Evolutionary conservation across 1,140 invertebrate species (phyloP).

Genomic region (Drosophila saltans): DNA sequence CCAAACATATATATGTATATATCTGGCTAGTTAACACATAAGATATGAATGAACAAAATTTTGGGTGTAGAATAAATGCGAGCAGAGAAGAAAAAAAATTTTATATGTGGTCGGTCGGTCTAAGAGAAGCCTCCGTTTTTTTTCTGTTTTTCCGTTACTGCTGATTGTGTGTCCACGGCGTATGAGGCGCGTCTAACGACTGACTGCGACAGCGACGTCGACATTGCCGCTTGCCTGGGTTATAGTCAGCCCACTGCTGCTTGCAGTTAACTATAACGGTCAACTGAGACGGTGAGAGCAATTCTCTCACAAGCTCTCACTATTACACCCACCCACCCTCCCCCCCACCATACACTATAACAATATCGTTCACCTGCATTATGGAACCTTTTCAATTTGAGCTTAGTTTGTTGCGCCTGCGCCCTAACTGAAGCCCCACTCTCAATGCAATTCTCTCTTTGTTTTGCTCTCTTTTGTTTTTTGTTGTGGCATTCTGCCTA

Average conservation of each 20-base stretch:
- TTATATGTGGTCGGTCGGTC: background rate
- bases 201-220: conserved; percentile 46
- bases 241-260: conserved; percentile 4
- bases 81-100: conserved; percentile 15
- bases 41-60: conserved; percentile 18
- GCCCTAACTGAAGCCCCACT: conserved; percentile 1
- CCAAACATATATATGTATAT: conserved; percentile 9
- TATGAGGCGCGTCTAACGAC: conserved; percentile 57
- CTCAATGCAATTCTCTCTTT: conserved; percentile 28
- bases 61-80: background rate
- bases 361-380: background rate
- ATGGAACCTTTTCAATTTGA: conserved; percentile 9
- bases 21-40: conserved; percentile 27
- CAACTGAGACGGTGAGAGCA: conserved; percentile 10
- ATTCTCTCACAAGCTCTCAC: conserved; percentile 6
- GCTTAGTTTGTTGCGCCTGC: conserved; percentile 47
- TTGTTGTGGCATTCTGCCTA: background rate
- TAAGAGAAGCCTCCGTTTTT: conserved; percentile 9
- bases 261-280: conserved; percentile 44
- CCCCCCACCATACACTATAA: background rate
- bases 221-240: conserved; percentile 12
- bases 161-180: conserved; percentile 53
- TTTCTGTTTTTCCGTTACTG: background rate
- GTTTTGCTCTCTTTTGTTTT: background rate
- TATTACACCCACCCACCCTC: background rate